These are phyloP conservation scores for Amphimedon queenslandica DNA, from an alignment of 37 sponge, comb jelly and placozoan genomes.

Conservation along the genomic window DNA sequence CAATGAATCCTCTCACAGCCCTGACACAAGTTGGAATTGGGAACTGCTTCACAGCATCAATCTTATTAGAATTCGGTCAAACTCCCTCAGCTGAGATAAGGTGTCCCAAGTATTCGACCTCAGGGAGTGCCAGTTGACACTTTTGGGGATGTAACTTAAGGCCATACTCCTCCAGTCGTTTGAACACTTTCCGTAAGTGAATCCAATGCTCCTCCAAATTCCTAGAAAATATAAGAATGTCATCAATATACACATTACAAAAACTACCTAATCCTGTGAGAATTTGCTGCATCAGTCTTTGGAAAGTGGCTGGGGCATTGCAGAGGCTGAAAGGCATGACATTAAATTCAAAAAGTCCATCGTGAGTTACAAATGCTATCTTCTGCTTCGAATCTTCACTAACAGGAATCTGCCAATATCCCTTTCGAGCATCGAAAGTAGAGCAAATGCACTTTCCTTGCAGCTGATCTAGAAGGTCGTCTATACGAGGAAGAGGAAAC, in stretches of 20 bases:
- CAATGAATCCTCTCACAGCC: slow-evolving; percentile 16
- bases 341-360: slow-evolving; percentile 18
- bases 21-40: slow-evolving; percentile 19
- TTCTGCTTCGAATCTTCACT: slow-evolving; percentile 5
- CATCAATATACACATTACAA: slow-evolving; percentile 41
- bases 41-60: slow-evolving; percentile 17
- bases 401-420: slow-evolving; percentile 35
- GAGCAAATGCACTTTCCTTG: slow-evolving; percentile 8
- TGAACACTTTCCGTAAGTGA: slow-evolving; percentile 29
- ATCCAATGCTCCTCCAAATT: slow-evolving; percentile 29
- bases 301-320: slow-evolving; percentile 29
- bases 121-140: slow-evolving; percentile 1
- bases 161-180: slow-evolving; percentile 6
- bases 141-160: slow-evolving; percentile 30
- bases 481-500: slow-evolving; percentile 22
- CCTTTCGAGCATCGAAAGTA: slow-evolving; percentile 13
- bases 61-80: slow-evolving; percentile 37
- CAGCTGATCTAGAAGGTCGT: neutral
- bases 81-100: slow-evolving; percentile 38
- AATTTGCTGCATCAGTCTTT: slow-evolving; percentile 28
- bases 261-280: slow-evolving; percentile 6
- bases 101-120: slow-evolving; percentile 31
- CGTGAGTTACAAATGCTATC: slow-evolving; percentile 17
- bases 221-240: slow-evolving; percentile 25
- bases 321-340: slow-evolving; percentile 29